Base-by-base conservation (phyloP, 2,797 vertebrate species). In the Notolepis coatsorum region DNA sequence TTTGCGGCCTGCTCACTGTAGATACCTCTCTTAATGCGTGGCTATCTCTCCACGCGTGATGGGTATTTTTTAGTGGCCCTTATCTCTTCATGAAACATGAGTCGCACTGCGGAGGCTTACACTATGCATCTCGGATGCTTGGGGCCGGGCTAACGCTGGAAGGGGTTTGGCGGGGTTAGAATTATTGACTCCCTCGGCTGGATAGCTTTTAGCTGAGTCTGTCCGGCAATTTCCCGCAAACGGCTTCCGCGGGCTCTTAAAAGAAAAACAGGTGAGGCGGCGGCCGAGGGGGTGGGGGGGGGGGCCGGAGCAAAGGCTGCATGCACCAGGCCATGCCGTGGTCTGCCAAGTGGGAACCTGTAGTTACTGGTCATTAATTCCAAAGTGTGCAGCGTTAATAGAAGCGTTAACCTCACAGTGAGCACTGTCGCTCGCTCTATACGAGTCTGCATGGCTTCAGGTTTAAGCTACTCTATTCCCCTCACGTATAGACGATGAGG, bases 21-120 rank as follows among this genome's bases (percentile, higher is more conserved):
- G 80, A 78, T 77, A 74, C 63, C 47, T 77, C 71, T 79, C 46
- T 66, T 80, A 81, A 81, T 74, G 76, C 80, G 43, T 18, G 62
- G 68, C 75, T 81, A 78, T 84, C 78, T 79, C 71, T 67, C 47
- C 57, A 39, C 65, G 77, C 59, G 77, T 64, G 55, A 71, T 15
- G 53, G 67, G 57, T 77, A 82, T 86, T 83, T 88, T n/a, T 87
- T 84, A 86, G 74, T 75, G 63, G 60, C 46, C 54, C 63, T 88
- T 84, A 80, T 86, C 84, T 84, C 61, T 83, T 80, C 79, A 78
- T 84, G 77, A 85, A 86, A 79, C 80, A 88, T 74, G 72, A 84
- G 73, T 60, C 53, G 24, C 64, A 67, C 55, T 68, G 64, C 73
- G 68, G 78, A 79, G 75, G 82, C 82, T 85, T 83, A 77, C 47